A percentile compares a stretch with the other conserved stretches of the same genome.
Conservation (phyloP, 2,113 vertebrate species). For the Propithecus coquereli region DNA sequence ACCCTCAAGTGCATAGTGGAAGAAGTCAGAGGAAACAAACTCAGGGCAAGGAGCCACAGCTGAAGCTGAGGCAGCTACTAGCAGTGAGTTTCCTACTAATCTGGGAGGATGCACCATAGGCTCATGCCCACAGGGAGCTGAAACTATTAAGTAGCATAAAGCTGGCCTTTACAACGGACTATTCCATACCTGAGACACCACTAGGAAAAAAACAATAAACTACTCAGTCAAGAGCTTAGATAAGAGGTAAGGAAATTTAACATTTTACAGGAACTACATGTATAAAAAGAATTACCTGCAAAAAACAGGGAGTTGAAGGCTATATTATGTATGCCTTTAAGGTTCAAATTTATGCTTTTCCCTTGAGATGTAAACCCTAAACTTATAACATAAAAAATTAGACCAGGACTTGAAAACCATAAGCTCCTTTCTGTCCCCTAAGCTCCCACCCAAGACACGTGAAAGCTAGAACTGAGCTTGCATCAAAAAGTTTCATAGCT, state of each 20-base stretch:
- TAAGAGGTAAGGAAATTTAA: not conserved
- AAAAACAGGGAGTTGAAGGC: not conserved
- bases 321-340: not conserved
- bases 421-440: not conserved
- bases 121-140: not conserved
- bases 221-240: not conserved
- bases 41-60: not conserved
- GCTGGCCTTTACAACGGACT: not conserved
- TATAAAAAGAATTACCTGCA: not conserved
- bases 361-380: not conserved
- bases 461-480: not conserved
- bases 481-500: not conserved
- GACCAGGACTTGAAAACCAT: not conserved
- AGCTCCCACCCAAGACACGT: rapidly evolving
- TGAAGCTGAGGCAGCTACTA: not conserved
- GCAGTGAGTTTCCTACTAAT: not conserved
- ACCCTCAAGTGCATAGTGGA: not conserved
- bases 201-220: not conserved
- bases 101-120: not conserved
- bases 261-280: not conserved
- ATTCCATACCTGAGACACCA: not conserved
- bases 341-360: not conserved
- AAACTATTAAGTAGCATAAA: not conserved
- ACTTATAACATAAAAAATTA: not conserved
- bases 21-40: not conserved